phyloP scores from a whole-genome alignment of 2,888 invertebrate species.

The Anaspis maculata region DNA sequence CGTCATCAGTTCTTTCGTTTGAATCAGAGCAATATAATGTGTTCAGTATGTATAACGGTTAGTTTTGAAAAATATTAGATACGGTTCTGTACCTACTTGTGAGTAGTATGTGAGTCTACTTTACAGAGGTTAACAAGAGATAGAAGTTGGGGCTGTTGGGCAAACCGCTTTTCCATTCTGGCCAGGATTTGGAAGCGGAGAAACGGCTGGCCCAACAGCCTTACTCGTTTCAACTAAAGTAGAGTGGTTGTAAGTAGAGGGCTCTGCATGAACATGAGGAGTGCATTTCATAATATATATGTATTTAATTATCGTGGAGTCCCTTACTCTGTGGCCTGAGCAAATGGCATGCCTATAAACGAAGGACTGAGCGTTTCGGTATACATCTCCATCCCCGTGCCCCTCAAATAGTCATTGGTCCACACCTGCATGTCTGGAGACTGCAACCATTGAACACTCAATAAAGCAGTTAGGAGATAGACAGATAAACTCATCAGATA shows the following conservation, averaged over 20 bases:
- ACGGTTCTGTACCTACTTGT: too few species aligned
- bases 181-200: too few species aligned
- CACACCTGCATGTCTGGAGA: slow-evolving; percentile 95
- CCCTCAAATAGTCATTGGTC: slow-evolving; percentile 99
- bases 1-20: too few species aligned
- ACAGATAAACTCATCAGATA: slow-evolving; percentile 4
- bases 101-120: too few species aligned
- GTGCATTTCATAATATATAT: slow-evolving; percentile 19
- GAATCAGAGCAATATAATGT: too few species aligned
- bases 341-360: slow-evolving; percentile 97
- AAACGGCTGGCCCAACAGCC: too few species aligned
- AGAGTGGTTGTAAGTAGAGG: slow-evolving; percentile 11
- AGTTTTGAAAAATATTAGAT: too few species aligned
- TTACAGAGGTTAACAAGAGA: too few species aligned
- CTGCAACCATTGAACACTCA: slow-evolving; percentile 48
- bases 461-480: slow-evolving; percentile 10
- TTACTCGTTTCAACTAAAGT: slow-evolving; percentile 1
- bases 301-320: too few species aligned
- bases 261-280: slow-evolving; percentile 29
- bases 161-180: too few species aligned
- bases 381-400: slow-evolving; percentile 99
- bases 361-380: slow-evolving; percentile 96
- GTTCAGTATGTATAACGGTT: too few species aligned
- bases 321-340: slow-evolving; percentile 98
- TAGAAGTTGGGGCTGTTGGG: too few species aligned